phyloP scores from a whole-genome alignment of 2,797 vertebrate genomes.

The Sebastes minor region DNA sequence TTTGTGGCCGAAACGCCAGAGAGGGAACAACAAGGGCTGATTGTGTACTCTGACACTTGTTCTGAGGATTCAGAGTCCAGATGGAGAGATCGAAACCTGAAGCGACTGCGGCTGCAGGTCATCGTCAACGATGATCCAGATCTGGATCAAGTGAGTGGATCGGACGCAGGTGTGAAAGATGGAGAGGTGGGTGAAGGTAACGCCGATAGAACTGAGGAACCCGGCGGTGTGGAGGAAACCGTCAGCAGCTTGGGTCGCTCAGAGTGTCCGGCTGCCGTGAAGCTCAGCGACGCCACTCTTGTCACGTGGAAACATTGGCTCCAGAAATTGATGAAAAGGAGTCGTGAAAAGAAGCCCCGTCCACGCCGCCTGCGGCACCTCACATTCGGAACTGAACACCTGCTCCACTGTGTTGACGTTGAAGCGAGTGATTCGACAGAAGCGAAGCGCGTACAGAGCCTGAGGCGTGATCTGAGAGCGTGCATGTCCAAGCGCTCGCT shows the following conservation, averaged over 20 bases:
- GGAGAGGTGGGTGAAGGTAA: not conserved
- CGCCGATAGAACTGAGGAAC: not conserved
- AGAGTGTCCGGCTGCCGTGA: not conserved
- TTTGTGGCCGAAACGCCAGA: conserved; percentile 43
- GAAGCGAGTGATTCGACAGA: not conserved
- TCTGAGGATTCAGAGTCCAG: conserved; percentile 12
- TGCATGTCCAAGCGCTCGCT: conserved; percentile 57
- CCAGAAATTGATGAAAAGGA: conserved; percentile 43
- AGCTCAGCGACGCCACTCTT: conserved; percentile 24
- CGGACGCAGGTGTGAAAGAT: not conserved
- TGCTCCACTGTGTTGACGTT: accelerated
- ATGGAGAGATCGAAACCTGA: not conserved
- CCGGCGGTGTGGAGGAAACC: accelerated
- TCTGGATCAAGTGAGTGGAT: not conserved
- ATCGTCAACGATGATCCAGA: conserved; percentile 25
- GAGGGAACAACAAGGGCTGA: not conserved
- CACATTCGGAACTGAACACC: not conserved
- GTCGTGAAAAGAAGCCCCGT: not conserved
- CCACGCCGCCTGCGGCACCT: not conserved
- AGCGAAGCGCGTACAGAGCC: not conserved
- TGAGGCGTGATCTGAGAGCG: conserved; percentile 66
- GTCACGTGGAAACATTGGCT: conserved; percentile 77
- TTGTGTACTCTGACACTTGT: not conserved
- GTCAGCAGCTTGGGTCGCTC: not conserved
- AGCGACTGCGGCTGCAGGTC: conserved; percentile 19